Evolutionary conservation across 2,797 vertebrate genomes (phyloP), one percentile per base, ranked within the genome.

Genomic region (Coregonus sp.): DNA sequence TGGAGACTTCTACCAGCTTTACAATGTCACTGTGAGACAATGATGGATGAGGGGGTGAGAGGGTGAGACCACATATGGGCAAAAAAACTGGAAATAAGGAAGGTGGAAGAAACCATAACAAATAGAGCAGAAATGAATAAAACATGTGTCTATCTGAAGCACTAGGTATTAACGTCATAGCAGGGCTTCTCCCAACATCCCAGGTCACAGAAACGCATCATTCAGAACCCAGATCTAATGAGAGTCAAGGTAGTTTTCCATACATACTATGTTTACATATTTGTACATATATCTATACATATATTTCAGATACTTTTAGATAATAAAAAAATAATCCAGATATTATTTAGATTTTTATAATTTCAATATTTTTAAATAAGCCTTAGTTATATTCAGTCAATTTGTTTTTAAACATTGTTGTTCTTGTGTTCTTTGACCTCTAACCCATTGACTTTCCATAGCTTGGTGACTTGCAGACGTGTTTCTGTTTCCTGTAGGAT

Each of bases 1-100:
- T 99, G 95, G 96, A 96, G 94, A 99, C 97, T 90, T 98, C 94
- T 5, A 99, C 97, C 74, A 95, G 95, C 94, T 96, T 97, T 89
- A 99, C 95, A 94, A 99, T 96, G 92, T 95, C 95, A 92, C 98
- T 99, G 94, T 89, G 92, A 94, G 93, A 94, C 89, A 92, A 90
- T 89, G 95, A 96, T 77, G 90, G 94, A 96, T 95, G 94, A 92
- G 29, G 4, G 31, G 51, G 1, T 72, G 72, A 78, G 76, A 59
- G 16, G 52, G 68, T 77, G 16, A 68, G 33, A 69, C 14, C 31
- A 5, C 79, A 50, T 81, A 5, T 76, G 16, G 56, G 54, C 71
- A 5, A 68, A 6, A 52, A 2, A 56, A 50, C 69, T 74, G 54
- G 77, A 12, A 50, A 47, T 33, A 72, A 40, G 47, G 65, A 31